Percentiles rank a stretch among this genome's conserved stretches.
phyloP scores from a whole-genome alignment of 2,113 vertebrate species.

The Otus sunia region DNA sequence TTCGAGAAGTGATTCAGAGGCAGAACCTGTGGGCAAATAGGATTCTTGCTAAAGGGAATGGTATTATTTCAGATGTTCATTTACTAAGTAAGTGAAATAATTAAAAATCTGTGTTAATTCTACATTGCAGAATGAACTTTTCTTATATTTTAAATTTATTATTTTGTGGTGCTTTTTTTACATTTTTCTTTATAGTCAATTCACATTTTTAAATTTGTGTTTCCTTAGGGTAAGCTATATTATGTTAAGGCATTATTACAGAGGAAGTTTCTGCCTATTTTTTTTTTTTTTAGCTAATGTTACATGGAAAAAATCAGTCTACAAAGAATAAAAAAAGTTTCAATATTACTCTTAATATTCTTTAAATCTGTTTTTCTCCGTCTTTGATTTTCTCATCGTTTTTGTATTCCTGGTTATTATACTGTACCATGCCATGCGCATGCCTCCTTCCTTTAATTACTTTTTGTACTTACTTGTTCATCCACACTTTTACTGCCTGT shows the following conservation, averaged over 20 bases:
- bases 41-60: background rate
- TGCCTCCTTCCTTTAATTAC: conserved; percentile 67
- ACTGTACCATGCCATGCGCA: conserved; percentile 15
- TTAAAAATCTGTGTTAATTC: conserved; percentile 15
- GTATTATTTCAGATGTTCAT: background rate
- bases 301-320: background rate
- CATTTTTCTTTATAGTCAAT: background rate
- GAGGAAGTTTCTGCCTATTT: background rate
- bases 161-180: background rate
- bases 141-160: background rate
- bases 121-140: background rate
- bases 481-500: conserved; percentile 59
- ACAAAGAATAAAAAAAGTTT: background rate
- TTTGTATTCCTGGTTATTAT: conserved; percentile 24
- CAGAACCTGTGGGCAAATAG: background rate
- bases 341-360: conserved; percentile 16
- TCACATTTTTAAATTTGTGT: background rate
- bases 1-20: background rate
- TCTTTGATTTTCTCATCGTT: conserved; percentile 28
- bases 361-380: conserved; percentile 22
- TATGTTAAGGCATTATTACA: background rate
- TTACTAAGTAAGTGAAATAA: background rate
- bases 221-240: background rate
- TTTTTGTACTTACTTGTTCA: conserved; percentile 62
- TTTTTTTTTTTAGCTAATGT: background rate